A percentile compares a stretch with the other conserved stretches of the same genome.
phyloP scores from a whole-genome alignment of 2,797 vertebrate genomes.

The Melanotaenia trifasciata region DNA sequence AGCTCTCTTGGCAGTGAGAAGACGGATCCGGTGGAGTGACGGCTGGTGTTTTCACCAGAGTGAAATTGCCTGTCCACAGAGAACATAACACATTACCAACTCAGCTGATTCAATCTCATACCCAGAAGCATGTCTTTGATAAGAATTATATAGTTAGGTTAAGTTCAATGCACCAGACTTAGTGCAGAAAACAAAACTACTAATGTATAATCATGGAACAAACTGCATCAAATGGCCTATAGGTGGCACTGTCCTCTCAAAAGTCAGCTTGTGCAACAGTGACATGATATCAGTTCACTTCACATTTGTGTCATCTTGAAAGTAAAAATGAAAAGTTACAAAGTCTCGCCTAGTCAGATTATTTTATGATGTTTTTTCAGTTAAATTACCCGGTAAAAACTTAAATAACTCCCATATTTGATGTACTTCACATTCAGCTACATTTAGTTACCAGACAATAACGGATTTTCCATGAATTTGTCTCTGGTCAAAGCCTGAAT shows the following conservation, averaged over 20 bases:
- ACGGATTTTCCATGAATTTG: background rate
- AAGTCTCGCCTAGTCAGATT: background rate
- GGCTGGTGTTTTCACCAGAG: background rate
- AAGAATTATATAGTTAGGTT: background rate
- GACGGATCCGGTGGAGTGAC: constrained; percentile 4
- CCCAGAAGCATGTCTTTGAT: background rate
- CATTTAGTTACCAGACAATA: background rate
- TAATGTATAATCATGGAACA: background rate
- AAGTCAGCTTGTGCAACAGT: background rate
- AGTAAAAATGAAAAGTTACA: background rate
- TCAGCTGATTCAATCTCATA: background rate
- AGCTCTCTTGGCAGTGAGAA: constrained; percentile 56
- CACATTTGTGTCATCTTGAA: background rate
- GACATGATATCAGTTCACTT: background rate
- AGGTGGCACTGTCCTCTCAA: background rate
- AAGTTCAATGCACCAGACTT: background rate
- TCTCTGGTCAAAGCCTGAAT: background rate
- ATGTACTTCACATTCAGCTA: background rate
- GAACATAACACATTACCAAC: background rate
- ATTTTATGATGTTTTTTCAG: background rate
- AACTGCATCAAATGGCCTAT: background rate
- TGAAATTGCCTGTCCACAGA: constrained; percentile 28
- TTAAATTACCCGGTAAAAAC: background rate
- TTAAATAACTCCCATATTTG: background rate
- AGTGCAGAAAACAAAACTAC: background rate